Evolutionary conservation across 2,888 invertebrate species (phyloP).

Genomic region (Scrobipalpa costella): DNA sequence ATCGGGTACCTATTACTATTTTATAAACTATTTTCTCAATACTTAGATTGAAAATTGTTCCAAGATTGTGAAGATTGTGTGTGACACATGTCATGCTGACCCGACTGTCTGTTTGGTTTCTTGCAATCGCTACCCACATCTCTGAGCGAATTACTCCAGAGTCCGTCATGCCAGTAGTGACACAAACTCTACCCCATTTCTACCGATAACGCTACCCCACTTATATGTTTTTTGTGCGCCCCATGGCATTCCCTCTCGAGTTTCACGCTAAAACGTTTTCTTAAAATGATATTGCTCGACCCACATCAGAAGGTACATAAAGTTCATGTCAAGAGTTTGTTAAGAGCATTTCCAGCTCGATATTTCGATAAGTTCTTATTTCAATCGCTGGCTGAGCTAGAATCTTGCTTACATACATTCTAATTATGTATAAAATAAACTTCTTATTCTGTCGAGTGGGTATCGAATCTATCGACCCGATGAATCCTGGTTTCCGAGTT

Average conservation of each 20-base stretch:
- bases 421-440: too few relatives aligned
- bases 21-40: too few relatives aligned
- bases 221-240: slow-evolving; percentile 41
- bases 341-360: not conserved
- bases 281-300: slow-evolving; percentile 11
- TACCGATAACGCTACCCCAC: slow-evolving; percentile 41
- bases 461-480: too few relatives aligned
- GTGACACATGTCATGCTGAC: slow-evolving; percentile 60
- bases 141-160: slow-evolving; percentile 67
- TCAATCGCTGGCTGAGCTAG: too few relatives aligned
- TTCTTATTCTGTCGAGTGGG: too few relatives aligned
- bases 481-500: too few relatives aligned
- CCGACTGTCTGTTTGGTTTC: slow-evolving; percentile 61
- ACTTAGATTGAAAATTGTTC: not conserved
- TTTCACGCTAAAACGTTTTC: slow-evolving; percentile 33
- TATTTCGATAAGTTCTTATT: not conserved
- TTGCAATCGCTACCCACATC: slow-evolving; percentile 70
- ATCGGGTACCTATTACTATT: too few relatives aligned
- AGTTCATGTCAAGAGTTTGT: not conserved
- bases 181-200: slow-evolving; percentile 46
- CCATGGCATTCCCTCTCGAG: slow-evolving; percentile 43
- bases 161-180: slow-evolving; percentile 57
- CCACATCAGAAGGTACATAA: not conserved
- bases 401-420: too few relatives aligned
- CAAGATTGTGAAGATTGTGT: slow-evolving; percentile 23